These are phyloP conservation scores for Peromyscus californicus DNA, from an alignment of 2,113 vertebrate genomes.

Conservation along the genomic window DNA sequence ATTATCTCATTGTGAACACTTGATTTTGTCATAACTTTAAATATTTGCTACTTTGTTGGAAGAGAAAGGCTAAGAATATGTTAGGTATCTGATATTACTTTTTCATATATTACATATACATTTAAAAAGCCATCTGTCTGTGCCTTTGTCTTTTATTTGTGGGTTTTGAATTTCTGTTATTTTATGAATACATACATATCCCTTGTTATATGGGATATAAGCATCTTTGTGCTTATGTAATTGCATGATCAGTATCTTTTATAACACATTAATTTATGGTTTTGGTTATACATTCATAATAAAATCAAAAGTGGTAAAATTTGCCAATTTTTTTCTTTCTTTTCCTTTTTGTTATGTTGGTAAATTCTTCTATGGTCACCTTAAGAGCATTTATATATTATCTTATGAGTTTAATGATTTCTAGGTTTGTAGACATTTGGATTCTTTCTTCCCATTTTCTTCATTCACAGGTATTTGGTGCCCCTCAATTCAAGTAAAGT, in stretches of 20 bases:
- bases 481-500: not conserved
- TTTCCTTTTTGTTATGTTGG: not conserved
- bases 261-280: not conserved
- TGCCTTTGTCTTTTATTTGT: not conserved
- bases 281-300: not conserved
- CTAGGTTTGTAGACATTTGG: not conserved
- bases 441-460: not conserved
- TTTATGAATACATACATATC: not conserved
- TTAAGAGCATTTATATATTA: not conserved
- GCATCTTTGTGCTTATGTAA: not conserved
- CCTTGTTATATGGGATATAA: not conserved
- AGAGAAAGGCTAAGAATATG: not conserved
- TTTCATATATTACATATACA: not conserved
- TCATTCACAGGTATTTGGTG: not conserved
- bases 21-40: slow-evolving; percentile 2
- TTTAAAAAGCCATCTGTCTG: not conserved
- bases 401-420: not conserved
- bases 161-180: not conserved
- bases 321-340: not conserved
- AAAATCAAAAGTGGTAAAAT: not conserved
- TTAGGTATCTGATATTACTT: not conserved
- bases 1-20: not conserved
- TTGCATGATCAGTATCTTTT: not conserved
- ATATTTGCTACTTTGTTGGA: not conserved
- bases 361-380: not conserved